phyloP scores from a whole-genome alignment of 2,797 vertebrate genomes.

The Sandelia bainsii region DNA sequence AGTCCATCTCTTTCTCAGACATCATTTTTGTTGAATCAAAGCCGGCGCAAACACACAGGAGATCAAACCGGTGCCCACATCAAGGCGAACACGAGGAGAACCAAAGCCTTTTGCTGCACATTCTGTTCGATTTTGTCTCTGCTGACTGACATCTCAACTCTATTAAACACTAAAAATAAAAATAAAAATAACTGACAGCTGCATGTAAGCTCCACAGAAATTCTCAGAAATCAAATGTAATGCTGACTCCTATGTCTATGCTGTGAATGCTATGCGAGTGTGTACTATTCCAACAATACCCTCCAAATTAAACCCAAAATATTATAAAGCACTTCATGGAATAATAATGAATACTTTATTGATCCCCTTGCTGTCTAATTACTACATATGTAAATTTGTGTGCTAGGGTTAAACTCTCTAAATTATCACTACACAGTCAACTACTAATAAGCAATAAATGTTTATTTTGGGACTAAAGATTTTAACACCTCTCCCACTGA shows the following conservation, averaged over 20 bases:
- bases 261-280: not conserved
- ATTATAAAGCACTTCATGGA: conserved; percentile 14
- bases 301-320: not conserved
- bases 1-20: conserved; percentile 21
- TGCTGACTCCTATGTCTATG: not conserved
- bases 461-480: not conserved
- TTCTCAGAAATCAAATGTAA: not conserved
- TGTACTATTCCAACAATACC: not conserved
- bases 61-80: conserved; percentile 59
- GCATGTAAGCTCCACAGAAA: not conserved
- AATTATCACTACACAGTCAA: conserved; percentile 5
- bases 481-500: not conserved
- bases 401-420: not conserved
- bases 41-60: conserved; percentile 38
- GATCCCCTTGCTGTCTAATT: no score
- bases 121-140: conserved; percentile 44
- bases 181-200: conserved; percentile 15
- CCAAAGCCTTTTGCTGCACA: conserved; percentile 58
- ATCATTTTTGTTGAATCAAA: conserved; percentile 37
- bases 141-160: conserved; percentile 46
- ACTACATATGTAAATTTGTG: not conserved
- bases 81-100: conserved; percentile 51
- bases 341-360: no score
- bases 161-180: conserved; percentile 29
- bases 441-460: not conserved